Evolutionary conservation across 1,140 invertebrate species (phyloP), one percentile per base, ranked within the genome.

Genomic region (Drosophila kanapiae): DNA sequence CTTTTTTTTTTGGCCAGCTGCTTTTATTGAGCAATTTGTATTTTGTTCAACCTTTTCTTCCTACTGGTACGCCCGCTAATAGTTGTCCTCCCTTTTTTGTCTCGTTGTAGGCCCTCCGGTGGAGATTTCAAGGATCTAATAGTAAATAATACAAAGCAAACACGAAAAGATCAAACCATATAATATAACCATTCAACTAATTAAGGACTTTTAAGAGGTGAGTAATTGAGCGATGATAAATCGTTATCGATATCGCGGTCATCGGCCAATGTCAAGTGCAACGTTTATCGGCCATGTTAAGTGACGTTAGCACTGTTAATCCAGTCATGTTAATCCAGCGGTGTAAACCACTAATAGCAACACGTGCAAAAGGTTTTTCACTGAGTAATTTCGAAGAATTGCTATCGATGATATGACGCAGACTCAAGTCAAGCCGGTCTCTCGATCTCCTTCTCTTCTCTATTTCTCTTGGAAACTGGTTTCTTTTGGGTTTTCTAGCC

Each of bases 181-280:
- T 45, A 18, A 10, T 35, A 53, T 53, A 70, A 68, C 48, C 48
- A 54, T 68, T 62, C 62, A 80, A 82, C 71, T 87, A 87, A 78
- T 88, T 88, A 87, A 87, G 83, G 80, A 87, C 83, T 82, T 87
- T 87, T 70, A 86, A 86, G 83, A 87, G 84, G 84, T 87, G 42
- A 88, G 83, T 86, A 42, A 35, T 16, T 14, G 13, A 59, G 13
- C 18, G 23, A 14, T 16, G 11, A 59, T 54, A 43, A 16, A 53
- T 62, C 40, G 37, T 40, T 48, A 62, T 35, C 47, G 56, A 33
- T 49, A 51, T 58, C 49, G 47, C 59, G 45, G 48, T 38, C 29
- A 27, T 51, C 33, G 9, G 45, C 10, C 67, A 65, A 42, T 65
- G 49, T 67, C 63, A 75, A 75, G 78, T 65, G 49, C 53, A 77